A percentile compares a stretch with the other conserved stretches of the same genome.
Evolutionary conservation across 1,140 invertebrate species (phyloP).

Genomic region (Pollicipes pollicipes): DNA sequence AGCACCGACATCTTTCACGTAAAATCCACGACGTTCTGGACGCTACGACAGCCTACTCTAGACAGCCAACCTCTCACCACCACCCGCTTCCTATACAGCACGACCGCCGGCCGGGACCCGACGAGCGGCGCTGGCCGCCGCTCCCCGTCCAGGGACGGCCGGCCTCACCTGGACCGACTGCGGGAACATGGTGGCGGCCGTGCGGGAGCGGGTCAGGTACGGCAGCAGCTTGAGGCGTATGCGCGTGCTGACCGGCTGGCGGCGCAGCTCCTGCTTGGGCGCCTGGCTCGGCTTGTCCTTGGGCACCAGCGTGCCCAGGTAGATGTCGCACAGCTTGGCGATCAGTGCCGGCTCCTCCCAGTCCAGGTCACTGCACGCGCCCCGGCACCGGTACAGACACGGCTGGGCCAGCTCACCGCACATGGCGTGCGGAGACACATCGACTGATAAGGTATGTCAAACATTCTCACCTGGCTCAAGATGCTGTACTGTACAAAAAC

Average conservation of each 20-base stretch:
- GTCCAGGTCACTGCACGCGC: slow-evolving; percentile 35
- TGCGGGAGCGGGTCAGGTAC: slow-evolving; percentile 57
- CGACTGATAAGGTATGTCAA: no score
- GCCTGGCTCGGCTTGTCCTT: slow-evolving; percentile 29
- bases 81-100: no score
- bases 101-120: no score
- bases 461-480: no score
- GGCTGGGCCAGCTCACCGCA: slow-evolving; percentile 22
- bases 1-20: no score
- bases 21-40: no score
- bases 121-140: no score
- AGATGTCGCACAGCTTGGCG: slow-evolving; percentile 53
- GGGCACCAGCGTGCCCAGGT: slow-evolving; percentile 45
- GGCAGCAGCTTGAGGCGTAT: slow-evolving; percentile 68
- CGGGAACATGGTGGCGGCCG: slow-evolving; percentile 56
- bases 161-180: slow-evolving; percentile 58
- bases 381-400: slow-evolving; percentile 1
- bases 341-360: slow-evolving; percentile 49
- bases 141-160: no score
- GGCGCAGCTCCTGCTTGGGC: slow-evolving; percentile 40
- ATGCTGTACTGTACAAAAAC: no score
- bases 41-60: no score
- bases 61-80: no score
- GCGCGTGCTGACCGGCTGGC: slow-evolving; percentile 54
- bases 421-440: no score